These are phyloP conservation scores for Zophobas morio DNA, from an alignment of 1,140 invertebrate species.

Conservation along the genomic window DNA sequence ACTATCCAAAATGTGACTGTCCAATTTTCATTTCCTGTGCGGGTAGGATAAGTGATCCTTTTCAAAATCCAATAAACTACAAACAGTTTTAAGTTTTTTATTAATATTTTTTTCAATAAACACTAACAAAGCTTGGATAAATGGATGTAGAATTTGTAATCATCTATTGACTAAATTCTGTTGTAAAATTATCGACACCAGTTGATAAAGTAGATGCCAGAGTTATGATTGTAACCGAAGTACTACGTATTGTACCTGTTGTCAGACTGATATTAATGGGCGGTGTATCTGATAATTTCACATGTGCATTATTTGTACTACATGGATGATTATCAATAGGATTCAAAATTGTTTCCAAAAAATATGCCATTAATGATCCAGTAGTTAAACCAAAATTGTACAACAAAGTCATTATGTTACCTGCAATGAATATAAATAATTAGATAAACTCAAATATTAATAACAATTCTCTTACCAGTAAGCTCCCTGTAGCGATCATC, in stretches of 20 bases:
- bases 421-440: conserved; percentile 68
- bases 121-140: conserved; percentile 45
- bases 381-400: conserved; percentile 89
- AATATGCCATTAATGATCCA: conserved; percentile 87
- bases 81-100: conserved; percentile 21
- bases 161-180: conserved; percentile 39
- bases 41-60: background rate
- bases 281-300: conserved; percentile 16
- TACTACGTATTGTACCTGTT: conserved; percentile 10
- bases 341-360: conserved; percentile 79
- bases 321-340: conserved; percentile 55
- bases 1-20: background rate
- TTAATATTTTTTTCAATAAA: conserved; percentile 15
- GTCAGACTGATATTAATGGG: conserved; percentile 9
- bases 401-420: conserved; percentile 93
- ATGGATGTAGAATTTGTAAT: conserved; percentile 23
- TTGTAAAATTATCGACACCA: conserved; percentile 30
- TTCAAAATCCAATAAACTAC: background rate
- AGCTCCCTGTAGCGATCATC: conserved; percentile 83
- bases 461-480: conserved; percentile 70
- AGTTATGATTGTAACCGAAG: conserved; percentile 36
- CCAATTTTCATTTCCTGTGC: background rate
- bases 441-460: conserved; percentile 5
- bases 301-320: conserved; percentile 39
- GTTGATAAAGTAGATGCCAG: conserved; percentile 46